Evolutionary conservation across 2,797 vertebrate genomes (phyloP).

Genomic region (Arrhamphus sclerolepis): DNA sequence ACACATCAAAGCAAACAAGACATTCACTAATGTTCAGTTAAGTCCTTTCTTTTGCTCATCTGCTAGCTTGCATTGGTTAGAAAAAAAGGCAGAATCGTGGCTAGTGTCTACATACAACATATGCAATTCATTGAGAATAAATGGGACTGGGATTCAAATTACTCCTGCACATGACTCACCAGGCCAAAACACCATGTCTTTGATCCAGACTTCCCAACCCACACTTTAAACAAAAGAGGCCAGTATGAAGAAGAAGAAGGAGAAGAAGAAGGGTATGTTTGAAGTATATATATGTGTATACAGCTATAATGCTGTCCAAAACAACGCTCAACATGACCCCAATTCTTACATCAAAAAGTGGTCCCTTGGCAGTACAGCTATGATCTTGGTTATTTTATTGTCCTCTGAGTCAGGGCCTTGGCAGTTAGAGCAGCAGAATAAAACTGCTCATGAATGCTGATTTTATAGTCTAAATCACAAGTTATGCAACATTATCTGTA

Average conservation of each 20-base stretch:
- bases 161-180: no score
- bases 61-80: conserved; percentile 19
- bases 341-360: no score
- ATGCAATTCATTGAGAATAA: conserved; percentile 20
- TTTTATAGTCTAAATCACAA: conserved; percentile 29
- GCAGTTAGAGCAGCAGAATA: conserved; percentile 59
- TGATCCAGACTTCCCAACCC: no score
- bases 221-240: no score
- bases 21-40: conserved; percentile 46
- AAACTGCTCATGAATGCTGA: conserved; percentile 32
- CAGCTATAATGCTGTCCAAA: no score
- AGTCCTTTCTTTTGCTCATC: conserved; percentile 33
- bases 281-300: no score
- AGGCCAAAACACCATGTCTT: no score
- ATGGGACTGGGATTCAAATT: conserved; percentile 11
- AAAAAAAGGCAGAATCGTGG: conserved; percentile 45
- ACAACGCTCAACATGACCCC: no score
- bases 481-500: conserved; percentile 24
- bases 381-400: conserved; percentile 26
- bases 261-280: no score
- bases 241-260: no score
- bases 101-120: conserved; percentile 12
- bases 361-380: no score
- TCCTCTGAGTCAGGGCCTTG: conserved; percentile 50
- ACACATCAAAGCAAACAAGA: conserved; percentile 32